These are phyloP conservation scores for Notoglanidium macrostoma DNA, from an alignment of 2,797 vertebrate genomes.

Conservation along the genomic window DNA sequence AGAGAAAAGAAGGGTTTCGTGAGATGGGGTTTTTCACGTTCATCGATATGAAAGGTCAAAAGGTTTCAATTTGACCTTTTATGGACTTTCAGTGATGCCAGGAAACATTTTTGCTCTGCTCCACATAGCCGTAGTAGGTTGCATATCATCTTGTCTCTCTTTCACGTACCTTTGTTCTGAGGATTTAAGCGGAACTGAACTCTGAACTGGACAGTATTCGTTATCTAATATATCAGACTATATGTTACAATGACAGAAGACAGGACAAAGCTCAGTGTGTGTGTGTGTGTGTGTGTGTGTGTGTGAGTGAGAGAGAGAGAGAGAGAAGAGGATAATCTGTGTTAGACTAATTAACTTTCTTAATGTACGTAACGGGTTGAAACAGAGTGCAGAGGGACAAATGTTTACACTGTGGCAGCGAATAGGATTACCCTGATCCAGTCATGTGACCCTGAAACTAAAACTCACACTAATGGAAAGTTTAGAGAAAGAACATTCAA, in stretches of 20 bases:
- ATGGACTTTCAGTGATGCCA: neutral
- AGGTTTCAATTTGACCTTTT: neutral
- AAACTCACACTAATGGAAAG: neutral
- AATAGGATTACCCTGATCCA: neutral
- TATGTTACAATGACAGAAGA: neutral
- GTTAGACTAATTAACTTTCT: conserved; percentile 63
- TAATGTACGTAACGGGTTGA: conserved; percentile 68
- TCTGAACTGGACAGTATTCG: no score
- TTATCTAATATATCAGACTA: neutral
- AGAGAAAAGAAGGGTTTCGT: neutral
- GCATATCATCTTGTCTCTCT: neutral
- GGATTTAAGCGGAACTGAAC: no score
- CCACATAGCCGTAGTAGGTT: neutral
- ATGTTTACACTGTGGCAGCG: conserved; percentile 1
- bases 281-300: neutral
- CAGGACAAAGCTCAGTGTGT: neutral
- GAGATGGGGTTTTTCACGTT: neutral
- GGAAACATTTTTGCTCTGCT: no score
- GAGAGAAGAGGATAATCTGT: conserved; percentile 63
- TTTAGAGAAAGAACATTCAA: neutral
- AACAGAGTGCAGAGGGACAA: neutral
- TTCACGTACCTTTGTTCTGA: neutral
- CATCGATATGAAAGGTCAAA: neutral
- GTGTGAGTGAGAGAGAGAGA: conserved; percentile 5
- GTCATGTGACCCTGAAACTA: neutral